A percentile compares a stretch with the other conserved stretches of the same genome.
phyloP scores from a whole-genome alignment of 2,888 invertebrate species.

The Agelastica alni region DNA sequence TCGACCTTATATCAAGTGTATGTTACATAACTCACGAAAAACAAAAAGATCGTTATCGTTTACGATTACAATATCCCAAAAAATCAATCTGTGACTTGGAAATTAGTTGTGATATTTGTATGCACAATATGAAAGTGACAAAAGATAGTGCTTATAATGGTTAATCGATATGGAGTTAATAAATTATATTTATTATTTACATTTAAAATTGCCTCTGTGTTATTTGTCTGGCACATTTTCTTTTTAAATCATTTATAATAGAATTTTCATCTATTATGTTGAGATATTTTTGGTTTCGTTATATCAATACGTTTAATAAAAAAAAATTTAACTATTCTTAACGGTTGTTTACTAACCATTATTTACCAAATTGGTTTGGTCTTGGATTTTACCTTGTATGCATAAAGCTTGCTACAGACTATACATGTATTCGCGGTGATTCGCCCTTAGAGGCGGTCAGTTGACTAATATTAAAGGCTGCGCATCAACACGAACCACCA shows the following conservation, averaged over 20 bases:
- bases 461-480: too few relatives aligned
- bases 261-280: conserved; percentile 29
- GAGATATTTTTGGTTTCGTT: conserved; percentile 17
- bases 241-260: conserved; percentile 28
- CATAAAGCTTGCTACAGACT: too few relatives aligned
- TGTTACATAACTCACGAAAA: too few relatives aligned
- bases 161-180: conserved; percentile 45
- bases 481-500: too few relatives aligned
- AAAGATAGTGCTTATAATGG: conserved; percentile 46
- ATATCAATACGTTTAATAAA: conserved; percentile 20
- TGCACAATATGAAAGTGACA: conserved; percentile 45
- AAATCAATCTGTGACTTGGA: conserved; percentile 34
- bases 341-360: background rate
- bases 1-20: too few relatives aligned
- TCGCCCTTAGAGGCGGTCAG: too few relatives aligned
- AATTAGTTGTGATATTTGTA: conserved; percentile 38
- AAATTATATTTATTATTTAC: conserved; percentile 38
- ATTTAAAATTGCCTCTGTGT: conserved; percentile 26
- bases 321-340: conserved; percentile 3
- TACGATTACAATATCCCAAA: conserved; percentile 9
- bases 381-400: too few relatives aligned
- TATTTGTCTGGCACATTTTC: conserved; percentile 31
- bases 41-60: too few relatives aligned
- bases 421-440: too few relatives aligned
- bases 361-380: conserved; percentile 4